Percentiles rank a stretch among this genome's conserved stretches.
These are phyloP conservation scores for Mythimna ferrago DNA, from an alignment of 2,888 invertebrate species.

Conservation along the genomic window DNA sequence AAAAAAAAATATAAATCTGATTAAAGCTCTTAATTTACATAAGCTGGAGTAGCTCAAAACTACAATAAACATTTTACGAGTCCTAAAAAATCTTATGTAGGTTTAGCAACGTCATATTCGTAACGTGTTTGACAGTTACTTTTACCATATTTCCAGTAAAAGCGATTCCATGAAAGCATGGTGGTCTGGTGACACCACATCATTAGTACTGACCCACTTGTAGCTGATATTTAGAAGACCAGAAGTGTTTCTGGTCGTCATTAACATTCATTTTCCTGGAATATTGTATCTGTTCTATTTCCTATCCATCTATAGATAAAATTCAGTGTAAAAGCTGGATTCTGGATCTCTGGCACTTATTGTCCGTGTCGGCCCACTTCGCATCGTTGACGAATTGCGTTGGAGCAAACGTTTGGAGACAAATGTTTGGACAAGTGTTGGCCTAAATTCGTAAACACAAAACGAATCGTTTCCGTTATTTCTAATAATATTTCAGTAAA, in stretches of 20 bases:
- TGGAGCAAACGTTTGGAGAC: slow-evolving; percentile 26
- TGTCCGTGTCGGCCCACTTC: slow-evolving; percentile 58
- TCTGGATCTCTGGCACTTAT: slow-evolving; percentile 61
- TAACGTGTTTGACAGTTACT: slow-evolving; percentile 23
- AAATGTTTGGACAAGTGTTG: slow-evolving; percentile 47
- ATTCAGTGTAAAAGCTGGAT: slow-evolving; percentile 67
- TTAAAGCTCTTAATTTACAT: slow-evolving; percentile 5
- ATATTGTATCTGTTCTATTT: slow-evolving; percentile 70
- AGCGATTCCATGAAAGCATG: slow-evolving; percentile 54
- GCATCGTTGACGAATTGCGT: slow-evolving; percentile 47
- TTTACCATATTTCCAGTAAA: slow-evolving; percentile 31
- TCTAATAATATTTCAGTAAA: slow-evolving; percentile 42
- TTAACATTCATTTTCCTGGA: slow-evolving; percentile 74
- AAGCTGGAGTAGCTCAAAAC: not conserved
- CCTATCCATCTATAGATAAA: slow-evolving; percentile 68
- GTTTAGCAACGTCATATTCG: slow-evolving; percentile 5
- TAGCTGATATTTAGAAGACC: slow-evolving; percentile 52
- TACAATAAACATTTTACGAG: slow-evolving; percentile 3
- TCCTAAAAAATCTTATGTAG: slow-evolving; percentile 8
- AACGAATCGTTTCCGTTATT: slow-evolving; percentile 40
- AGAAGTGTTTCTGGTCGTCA: slow-evolving; percentile 49
- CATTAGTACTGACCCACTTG: slow-evolving; percentile 63
- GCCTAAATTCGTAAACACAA: slow-evolving; percentile 28
- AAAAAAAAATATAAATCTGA: not conserved
- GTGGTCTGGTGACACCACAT: slow-evolving; percentile 45